Percentiles rank a stretch among this genome's conserved stretches.
phyloP scores from a whole-genome alignment of 2,113 vertebrate genomes.

The Guaruba guarouba region DNA sequence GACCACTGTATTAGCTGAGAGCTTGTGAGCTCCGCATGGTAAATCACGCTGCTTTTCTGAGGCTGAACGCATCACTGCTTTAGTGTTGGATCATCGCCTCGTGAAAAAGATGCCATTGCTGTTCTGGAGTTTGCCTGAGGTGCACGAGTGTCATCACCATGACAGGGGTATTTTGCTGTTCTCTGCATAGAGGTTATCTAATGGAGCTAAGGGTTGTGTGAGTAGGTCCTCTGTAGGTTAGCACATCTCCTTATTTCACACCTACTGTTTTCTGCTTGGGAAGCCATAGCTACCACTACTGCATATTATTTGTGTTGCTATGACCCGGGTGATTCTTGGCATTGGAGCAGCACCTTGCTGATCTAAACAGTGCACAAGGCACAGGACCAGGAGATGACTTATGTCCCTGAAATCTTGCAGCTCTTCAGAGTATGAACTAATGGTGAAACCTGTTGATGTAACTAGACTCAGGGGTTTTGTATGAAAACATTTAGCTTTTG shows the following conservation, averaged over 20 bases:
- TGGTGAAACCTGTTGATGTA: neutral
- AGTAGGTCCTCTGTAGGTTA: neutral
- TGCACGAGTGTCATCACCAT: neutral
- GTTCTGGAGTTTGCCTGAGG: neutral
- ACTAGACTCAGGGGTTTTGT: accelerated
- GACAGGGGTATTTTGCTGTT: neutral
- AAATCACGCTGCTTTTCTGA: accelerated
- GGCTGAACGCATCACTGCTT: neutral
- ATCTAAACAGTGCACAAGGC: neutral
- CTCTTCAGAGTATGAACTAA: neutral
- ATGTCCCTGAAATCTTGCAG: neutral
- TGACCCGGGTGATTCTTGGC: neutral
- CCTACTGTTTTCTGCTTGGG: neutral
- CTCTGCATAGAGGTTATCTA: neutral
- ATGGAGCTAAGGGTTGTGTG: neutral
- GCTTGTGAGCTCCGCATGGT: neutral
- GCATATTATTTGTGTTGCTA: neutral
- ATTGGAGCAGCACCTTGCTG: neutral
- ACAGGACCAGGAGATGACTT: neutral
- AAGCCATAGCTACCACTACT: neutral
- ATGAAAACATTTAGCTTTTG: neutral
- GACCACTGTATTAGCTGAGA: neutral
- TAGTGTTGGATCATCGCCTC: neutral
- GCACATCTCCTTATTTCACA: neutral
- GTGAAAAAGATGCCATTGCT: neutral